Conservation (phyloP, 1,140 invertebrate species). For the Cydia pomonella region DNA sequence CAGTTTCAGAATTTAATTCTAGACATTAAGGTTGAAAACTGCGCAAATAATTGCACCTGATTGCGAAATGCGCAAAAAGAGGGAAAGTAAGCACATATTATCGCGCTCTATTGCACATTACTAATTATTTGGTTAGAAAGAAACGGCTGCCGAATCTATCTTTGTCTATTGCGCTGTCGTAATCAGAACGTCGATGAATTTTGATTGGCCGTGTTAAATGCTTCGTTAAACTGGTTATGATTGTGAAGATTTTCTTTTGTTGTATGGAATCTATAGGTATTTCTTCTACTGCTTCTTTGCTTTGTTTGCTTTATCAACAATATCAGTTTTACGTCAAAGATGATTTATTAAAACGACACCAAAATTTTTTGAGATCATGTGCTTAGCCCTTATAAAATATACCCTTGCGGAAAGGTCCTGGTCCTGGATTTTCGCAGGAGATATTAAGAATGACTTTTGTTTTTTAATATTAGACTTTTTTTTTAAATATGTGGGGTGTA, state of each 20-base stretch:
- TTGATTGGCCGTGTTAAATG: slow-evolving; percentile 17
- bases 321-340: slow-evolving; percentile 1
- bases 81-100: slow-evolving; percentile 26
- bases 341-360: no score
- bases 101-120: slow-evolving; percentile 30
- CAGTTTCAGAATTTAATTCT: background rate
- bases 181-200: slow-evolving; percentile 1
- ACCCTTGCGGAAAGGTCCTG: no score
- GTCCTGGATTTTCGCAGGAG: no score
- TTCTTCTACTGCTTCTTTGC: background rate
- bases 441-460: no score
- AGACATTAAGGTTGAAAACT: background rate
- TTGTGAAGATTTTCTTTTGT: background rate
- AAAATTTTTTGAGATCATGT: no score
- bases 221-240: slow-evolving; percentile 6
- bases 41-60: background rate
- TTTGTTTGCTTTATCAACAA: background rate
- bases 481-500: no score
- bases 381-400: no score
- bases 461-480: no score
- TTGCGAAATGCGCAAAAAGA: slow-evolving; percentile 15
- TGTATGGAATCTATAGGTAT: slow-evolving; percentile 1
- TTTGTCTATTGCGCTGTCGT: background rate
- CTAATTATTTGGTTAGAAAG: slow-evolving; percentile 23
- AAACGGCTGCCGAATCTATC: slow-evolving; percentile 10